Conservation (phyloP, 2,888 invertebrate genomes). For the Drosophila acutilabella region DNA sequence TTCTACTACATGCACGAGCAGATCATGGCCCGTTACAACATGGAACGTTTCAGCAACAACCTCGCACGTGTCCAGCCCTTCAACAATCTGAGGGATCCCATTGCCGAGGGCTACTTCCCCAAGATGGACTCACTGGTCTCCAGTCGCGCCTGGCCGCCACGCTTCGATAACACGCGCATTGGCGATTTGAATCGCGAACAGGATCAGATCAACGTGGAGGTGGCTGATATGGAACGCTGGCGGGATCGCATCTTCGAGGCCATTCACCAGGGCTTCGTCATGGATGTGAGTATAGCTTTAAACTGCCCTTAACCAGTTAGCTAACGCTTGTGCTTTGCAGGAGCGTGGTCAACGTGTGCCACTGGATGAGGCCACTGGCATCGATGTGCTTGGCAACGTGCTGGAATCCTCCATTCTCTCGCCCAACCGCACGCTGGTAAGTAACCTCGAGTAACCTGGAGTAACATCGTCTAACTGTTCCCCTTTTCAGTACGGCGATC, state of each 20-base stretch:
- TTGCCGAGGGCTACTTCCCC: slow-evolving; percentile 93
- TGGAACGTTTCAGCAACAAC: slow-evolving; percentile 91
- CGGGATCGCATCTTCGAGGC: slow-evolving; percentile 90
- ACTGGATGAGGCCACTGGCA: slow-evolving; percentile 89
- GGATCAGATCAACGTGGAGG: slow-evolving; percentile 89
- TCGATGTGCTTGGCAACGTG: slow-evolving; percentile 92
- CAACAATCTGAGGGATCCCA: slow-evolving; percentile 89
- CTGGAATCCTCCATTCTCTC: slow-evolving; percentile 91
- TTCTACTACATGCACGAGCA: slow-evolving; percentile 93
- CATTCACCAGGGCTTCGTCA: slow-evolving; percentile 88
- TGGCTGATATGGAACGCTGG: slow-evolving; percentile 91
- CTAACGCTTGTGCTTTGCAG: slow-evolving; percentile 80
- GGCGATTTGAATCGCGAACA: slow-evolving; percentile 89
- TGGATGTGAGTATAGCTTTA: slow-evolving; percentile 85
- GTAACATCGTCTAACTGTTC: not conserved
- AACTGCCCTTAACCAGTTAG: not conserved
- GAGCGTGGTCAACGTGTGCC: slow-evolving; percentile 86
- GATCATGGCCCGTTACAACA: slow-evolving; percentile 88
- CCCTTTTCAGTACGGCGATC: slow-evolving; percentile 88
- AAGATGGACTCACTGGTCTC: slow-evolving; percentile 92
- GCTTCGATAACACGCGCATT: slow-evolving; percentile 87
- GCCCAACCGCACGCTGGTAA: slow-evolving; percentile 87
- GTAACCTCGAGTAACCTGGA: not conserved
- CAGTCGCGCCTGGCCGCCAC: slow-evolving; percentile 91
- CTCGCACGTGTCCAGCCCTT: slow-evolving; percentile 88